Conservation (phyloP, 1,140 invertebrate genomes). For the Coptotermes formosanus region DNA sequence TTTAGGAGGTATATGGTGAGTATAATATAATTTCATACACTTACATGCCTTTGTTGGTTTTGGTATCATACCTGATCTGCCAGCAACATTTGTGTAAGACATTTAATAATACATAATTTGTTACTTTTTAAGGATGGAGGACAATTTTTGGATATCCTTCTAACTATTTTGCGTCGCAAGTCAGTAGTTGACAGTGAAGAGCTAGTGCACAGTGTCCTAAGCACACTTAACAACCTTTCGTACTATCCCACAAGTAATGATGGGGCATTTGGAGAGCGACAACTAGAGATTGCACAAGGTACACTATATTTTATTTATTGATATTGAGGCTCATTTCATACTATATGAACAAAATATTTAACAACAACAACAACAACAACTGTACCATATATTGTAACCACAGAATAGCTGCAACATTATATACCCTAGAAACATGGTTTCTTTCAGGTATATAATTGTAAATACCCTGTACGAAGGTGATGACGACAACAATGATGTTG, state of each 20-base stretch:
- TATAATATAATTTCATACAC: no score
- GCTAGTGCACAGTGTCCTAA: constrained; percentile 60
- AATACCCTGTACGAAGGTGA: no score
- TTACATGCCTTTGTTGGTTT: no score
- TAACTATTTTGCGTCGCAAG: constrained; percentile 51
- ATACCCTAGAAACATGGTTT: no score
- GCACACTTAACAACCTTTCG: constrained; percentile 66
- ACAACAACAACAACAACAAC: neutral
- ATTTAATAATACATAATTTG: neutral
- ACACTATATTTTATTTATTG: constrained; percentile 37
- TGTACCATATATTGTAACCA: neutral
- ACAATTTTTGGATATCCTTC: constrained; percentile 52
- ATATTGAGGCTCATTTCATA: neutral
- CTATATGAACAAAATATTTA: neutral
- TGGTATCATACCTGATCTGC: no score
- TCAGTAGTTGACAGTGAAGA: constrained; percentile 61
- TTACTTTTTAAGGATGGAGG: constrained; percentile 10
- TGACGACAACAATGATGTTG: no score
- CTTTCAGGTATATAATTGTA: no score
- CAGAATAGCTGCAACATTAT: no score
- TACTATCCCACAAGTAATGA: constrained; percentile 54
- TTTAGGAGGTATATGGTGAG: no score
- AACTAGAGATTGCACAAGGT: constrained; percentile 45
- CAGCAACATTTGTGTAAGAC: no score
- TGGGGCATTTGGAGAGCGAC: constrained; percentile 40